Percentiles rank a stretch among this genome's conserved stretches.
Evolutionary conservation across 2,113 vertebrate species (phyloP).

Genomic region (Callithrix jacchus): DNA sequence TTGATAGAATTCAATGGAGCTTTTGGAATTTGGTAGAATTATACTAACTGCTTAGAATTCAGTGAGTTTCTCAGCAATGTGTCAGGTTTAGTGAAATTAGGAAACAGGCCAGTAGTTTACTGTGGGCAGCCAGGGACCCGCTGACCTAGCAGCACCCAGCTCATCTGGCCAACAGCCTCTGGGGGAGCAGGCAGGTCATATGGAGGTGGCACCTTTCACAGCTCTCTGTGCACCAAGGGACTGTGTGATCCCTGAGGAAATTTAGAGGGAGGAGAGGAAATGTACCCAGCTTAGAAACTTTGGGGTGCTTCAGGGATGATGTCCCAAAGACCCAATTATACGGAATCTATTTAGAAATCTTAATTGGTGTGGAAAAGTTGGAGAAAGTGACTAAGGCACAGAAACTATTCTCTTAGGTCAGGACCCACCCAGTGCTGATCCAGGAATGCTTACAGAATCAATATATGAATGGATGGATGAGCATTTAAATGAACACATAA

Average conservation of each 20-base stretch:
- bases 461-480: neutral
- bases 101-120: neutral
- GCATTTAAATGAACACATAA: neutral
- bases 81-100: neutral
- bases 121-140: neutral
- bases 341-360: slow-evolving; percentile 21
- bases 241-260: neutral
- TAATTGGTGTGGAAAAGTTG: slow-evolving; percentile 58
- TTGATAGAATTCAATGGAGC: neutral
- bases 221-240: neutral
- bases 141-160: neutral
- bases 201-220: slow-evolving; percentile 9
- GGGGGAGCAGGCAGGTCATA: neutral
- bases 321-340: slow-evolving; percentile 74
- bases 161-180: neutral
- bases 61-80: neutral
- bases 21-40: neutral
- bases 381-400: neutral
- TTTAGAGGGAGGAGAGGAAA: slow-evolving; percentile 11
- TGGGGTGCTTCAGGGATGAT: slow-evolving; percentile 67
- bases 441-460: slow-evolving; percentile 44
- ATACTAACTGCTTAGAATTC: neutral
- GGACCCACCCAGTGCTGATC: neutral
- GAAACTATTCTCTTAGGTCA: neutral
- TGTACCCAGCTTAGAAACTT: slow-evolving; percentile 32